Evolutionary conservation across 1,140 invertebrate genomes (phyloP).

Genomic region (Apolygus lucorum): DNA sequence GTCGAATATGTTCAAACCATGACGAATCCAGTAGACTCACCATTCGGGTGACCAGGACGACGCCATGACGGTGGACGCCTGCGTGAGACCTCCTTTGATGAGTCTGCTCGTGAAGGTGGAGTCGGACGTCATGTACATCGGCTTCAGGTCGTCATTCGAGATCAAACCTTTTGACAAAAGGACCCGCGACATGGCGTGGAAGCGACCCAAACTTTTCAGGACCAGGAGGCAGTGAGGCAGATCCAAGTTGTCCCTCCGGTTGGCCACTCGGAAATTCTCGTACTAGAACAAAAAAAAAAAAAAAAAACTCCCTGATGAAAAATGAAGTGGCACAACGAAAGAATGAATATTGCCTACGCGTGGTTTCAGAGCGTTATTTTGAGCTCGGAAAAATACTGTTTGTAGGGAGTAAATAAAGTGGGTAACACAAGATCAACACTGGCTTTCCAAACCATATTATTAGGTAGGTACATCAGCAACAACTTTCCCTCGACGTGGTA

Average conservation of each 20-base stretch:
- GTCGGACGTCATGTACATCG: conserved; percentile 6
- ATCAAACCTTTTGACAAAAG: not conserved
- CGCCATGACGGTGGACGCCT: not conserved
- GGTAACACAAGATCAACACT: too few species aligned
- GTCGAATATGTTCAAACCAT: too few species aligned
- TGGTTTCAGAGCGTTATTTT: too few species aligned
- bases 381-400: too few species aligned
- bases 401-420: too few species aligned
- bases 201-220: conserved; percentile 11
- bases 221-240: conserved; percentile 2
- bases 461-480: too few species aligned
- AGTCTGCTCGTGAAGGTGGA: not conserved
- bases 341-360: too few species aligned
- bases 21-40: too few species aligned
- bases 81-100: not conserved
- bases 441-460: too few species aligned
- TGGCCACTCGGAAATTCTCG: not conserved
- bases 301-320: too few species aligned
- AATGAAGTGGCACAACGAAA: too few species aligned
- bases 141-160: conserved; percentile 10
- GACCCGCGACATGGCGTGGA: conserved; percentile 6
- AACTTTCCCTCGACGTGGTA: too few species aligned
- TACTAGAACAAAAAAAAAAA: not conserved
- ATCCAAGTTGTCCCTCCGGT: not conserved
- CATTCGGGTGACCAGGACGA: conserved; percentile 11